Evolutionary conservation across 2,888 invertebrate genomes (phyloP), one percentile per base, ranked within the genome.

Genomic region (Aromia moschata): DNA sequence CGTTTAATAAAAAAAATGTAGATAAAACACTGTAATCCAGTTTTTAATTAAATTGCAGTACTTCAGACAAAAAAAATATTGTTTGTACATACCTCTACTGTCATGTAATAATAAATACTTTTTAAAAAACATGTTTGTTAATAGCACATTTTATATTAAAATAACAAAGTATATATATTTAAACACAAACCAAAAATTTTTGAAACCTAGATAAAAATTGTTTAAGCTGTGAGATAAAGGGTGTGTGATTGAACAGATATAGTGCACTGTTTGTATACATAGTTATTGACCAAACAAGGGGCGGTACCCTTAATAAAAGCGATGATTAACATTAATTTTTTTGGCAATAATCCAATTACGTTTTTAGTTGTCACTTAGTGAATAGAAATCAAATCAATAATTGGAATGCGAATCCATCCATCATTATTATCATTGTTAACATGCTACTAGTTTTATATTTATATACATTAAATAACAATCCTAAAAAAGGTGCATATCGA

Each of bases 71-170:
- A 46, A 17, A 43, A 33, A 36, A 40, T 41, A 31, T 7, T 37
- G 36, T 30, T 11, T 7, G 25, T 25, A 63, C 71, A 69, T 58
- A 70, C 71, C 68, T 44, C 61, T 56, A 40, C 57, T 67, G 53
- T 71, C 69, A 36, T 66, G 70, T 17, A 69, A 51, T 47, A 69
- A 51, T 20, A 71, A 56, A 60, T 65, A 71, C 51, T 69, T 71
- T 53, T 68, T 65, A 9, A 71, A 54, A 40, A 71, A 68, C 65
- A 70, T 70, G 41, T 44, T 58, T 11, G 38, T 14, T 12, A n/a
- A 40, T 14, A n/a, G n/a, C n/a, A n/a, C n/a, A n/a, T n/a, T n/a
- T n/a, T n/a, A n/a, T n/a, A n/a, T 38, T 37, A 17, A 18, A 17
- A 11, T 12, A 15, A 38, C 36, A 38, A n/a, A 52, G n/a, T n/a